phyloP scores from a whole-genome alignment of 2,888 invertebrate genomes.

The Rhagonycha lutea region DNA sequence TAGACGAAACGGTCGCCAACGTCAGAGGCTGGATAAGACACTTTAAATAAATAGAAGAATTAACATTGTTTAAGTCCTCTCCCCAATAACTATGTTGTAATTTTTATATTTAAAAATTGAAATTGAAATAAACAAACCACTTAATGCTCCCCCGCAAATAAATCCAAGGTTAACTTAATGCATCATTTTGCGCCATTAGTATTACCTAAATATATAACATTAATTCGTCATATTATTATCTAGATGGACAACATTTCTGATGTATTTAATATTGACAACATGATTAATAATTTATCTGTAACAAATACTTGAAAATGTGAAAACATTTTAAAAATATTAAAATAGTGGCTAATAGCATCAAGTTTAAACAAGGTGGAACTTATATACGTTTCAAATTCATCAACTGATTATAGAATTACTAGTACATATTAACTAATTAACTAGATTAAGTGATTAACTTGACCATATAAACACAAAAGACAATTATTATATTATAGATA shows the following conservation, averaged over 20 bases:
- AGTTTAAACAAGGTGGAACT: too few relatives aligned
- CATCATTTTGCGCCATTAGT: background rate
- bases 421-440: too few relatives aligned
- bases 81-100: background rate
- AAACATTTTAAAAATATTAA: background rate
- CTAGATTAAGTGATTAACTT: too few relatives aligned
- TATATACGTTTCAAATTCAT: too few relatives aligned
- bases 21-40: background rate
- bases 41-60: background rate
- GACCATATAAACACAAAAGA: too few relatives aligned
- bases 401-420: too few relatives aligned
- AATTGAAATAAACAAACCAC: background rate
- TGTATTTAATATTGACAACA: background rate
- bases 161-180: background rate
- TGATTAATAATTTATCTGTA: background rate
- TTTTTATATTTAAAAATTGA: background rate
- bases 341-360: too few relatives aligned
- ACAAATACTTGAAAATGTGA: background rate
- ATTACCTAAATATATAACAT: too few relatives aligned
- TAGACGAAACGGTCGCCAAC: background rate
- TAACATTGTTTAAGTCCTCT: background rate
- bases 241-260: too few relatives aligned
- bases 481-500: too few relatives aligned
- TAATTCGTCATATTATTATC: too few relatives aligned
- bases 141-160: background rate